phyloP scores from a whole-genome alignment of 2,888 invertebrate species.

The Dorcus parallelipipedus region DNA sequence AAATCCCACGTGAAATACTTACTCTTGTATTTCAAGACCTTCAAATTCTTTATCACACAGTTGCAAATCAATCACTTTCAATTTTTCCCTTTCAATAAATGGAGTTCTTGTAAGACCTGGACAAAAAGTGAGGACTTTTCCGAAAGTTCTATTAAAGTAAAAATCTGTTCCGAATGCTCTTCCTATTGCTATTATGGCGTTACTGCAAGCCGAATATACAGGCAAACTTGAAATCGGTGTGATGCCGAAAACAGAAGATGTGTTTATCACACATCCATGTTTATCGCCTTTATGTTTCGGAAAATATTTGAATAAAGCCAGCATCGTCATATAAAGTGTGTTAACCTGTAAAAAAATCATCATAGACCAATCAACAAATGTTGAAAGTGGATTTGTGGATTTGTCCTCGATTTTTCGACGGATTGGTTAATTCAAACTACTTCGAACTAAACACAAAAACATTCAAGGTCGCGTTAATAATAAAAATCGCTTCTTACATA shows the following conservation, averaged over 20 bases:
- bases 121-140: constrained; percentile 6
- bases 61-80: neutral
- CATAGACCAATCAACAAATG: too few relatives aligned
- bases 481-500: constrained; percentile 2
- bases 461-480: neutral
- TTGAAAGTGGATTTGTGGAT: too few relatives aligned
- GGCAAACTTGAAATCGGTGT: constrained; percentile 9
- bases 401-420: too few relatives aligned
- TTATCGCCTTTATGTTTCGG: constrained; percentile 3
- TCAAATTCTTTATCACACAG: neutral
- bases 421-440: too few relatives aligned
- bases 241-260: constrained; percentile 7
- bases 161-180: constrained; percentile 5
- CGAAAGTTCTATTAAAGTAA: constrained; percentile 6
- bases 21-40: neutral
- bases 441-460: too few relatives aligned
- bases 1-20: neutral
- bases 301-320: constrained; percentile 11
- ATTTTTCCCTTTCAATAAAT: neutral
- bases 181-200: constrained; percentile 2
- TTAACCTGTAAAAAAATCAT: neutral
- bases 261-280: constrained; percentile 9
- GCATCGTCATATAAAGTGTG: constrained; percentile 1
- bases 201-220: constrained; percentile 3
- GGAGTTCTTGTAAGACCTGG: constrained; percentile 2